A percentile compares a stretch with the other conserved stretches of the same genome.
Evolutionary conservation across 2,797 vertebrate genomes (phyloP).

Genomic region (Pitangus sulphuratus): DNA sequence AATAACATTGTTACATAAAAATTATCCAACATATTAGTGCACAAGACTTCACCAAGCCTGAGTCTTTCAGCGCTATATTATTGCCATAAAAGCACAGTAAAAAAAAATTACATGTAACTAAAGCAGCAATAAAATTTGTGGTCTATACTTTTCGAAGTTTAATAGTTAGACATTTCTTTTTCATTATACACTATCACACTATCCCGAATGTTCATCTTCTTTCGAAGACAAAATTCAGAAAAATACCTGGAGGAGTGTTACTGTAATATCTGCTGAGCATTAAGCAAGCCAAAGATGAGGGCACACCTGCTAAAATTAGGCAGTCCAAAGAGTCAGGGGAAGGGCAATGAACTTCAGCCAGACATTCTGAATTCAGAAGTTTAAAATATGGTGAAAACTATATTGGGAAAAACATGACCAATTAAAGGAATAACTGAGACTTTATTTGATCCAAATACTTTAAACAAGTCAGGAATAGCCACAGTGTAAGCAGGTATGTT

Average conservation of each 20-base stretch:
- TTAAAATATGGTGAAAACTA: not conserved
- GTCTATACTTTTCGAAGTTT: not conserved
- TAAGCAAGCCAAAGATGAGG: not conserved
- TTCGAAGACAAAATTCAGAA: not conserved
- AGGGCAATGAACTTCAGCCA: not conserved
- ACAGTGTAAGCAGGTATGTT: not conserved
- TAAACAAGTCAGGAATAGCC: slow-evolving; percentile 46
- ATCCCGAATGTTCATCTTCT: not conserved
- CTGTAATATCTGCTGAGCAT: not conserved
- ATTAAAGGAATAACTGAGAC: not conserved
- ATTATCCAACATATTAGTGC: not conserved
- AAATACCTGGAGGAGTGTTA: not conserved
- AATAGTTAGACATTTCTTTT: not conserved
- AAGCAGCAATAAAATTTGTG: not conserved
- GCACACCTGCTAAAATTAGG: slow-evolving; percentile 16
- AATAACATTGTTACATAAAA: not conserved
- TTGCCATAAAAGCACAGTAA: not conserved
- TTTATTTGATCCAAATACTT: slow-evolving; percentile 35
- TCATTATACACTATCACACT: not conserved
- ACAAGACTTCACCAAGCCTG: not conserved
- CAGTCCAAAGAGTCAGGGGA: not conserved
- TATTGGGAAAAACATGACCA: not conserved
- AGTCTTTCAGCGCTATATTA: not conserved
- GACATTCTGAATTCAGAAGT: not conserved
- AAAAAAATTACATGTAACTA: not conserved